Evolutionary conservation across 2,888 invertebrate species (phyloP), one percentile per base, ranked within the genome.

Genomic region (Melinaea marsaeus): DNA sequence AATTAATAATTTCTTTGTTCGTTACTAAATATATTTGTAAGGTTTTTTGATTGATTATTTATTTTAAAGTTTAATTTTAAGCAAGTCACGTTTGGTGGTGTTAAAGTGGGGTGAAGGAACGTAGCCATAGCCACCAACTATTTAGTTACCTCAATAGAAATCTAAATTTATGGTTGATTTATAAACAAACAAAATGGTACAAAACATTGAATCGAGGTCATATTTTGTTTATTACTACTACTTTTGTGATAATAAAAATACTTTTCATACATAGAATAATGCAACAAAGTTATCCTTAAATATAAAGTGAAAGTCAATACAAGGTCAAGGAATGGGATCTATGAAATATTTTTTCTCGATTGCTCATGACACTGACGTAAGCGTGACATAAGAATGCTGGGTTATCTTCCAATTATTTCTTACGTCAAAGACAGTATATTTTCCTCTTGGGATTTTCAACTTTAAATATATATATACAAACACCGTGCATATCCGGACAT

Each of bases 151-250:
- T 3, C 51, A n/a, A 32, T 7, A 51, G 9, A 51, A 51, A 51
- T 51, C 9, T 32, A 51, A 51, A 51, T 6, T 51, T 51, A 51
- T 32, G 32, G 32, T 51, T 22, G 32, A 7, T 32, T 32, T 51
- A 32, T 32, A 51, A 51, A 51, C 51, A 51, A 51, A 32, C 32
- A 55, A 55, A 35, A 9, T 37, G 46, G 58, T n/a, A 51, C 42
- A 60, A 64, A 64, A 61, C 61, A 58, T 22, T 22, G 22, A 22
- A 22, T 63, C 57, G 64, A 64, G 69, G 66, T 62, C 69, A 60
- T 22, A 22, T 32, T 51, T 7, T 51, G 7, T 32, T 51, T 5
- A 11, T 51, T 32, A 51, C 7, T 51, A 7, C 32, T 32, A 51
- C 32, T 22, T 22, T 22, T 22, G 22, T 22, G 22, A 22, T 22